Percentiles rank a stretch among this genome's conserved stretches.
These are phyloP conservation scores for Troides helena DNA, from an alignment of 2,888 invertebrate species.

Conservation along the genomic window DNA sequence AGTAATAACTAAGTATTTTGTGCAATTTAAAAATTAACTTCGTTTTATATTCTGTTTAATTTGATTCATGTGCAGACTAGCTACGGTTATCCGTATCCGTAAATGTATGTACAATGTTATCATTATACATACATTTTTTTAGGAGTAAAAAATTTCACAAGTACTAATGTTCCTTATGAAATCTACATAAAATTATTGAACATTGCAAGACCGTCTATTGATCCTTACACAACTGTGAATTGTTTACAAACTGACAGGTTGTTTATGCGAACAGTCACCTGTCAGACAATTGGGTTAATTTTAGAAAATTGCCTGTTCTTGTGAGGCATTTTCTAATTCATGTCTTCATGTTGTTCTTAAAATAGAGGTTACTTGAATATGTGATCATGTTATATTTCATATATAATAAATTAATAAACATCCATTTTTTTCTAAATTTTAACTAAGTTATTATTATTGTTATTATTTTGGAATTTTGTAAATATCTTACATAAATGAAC, in stretches of 20 bases:
- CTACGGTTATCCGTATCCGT: not conserved
- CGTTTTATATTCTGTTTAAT: no score
- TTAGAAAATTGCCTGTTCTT: constrained; percentile 24
- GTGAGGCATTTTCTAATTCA: not conserved
- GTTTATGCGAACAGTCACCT: constrained; percentile 46
- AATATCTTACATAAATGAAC: no score
- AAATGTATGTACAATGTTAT: no score
- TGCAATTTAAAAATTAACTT: no score
- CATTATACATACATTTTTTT: constrained; percentile 28
- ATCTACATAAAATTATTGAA: constrained; percentile 44
- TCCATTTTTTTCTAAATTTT: not conserved
- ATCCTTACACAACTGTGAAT: constrained; percentile 52
- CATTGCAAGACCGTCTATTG: constrained; percentile 44
- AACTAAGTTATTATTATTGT: not conserved
- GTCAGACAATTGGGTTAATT: constrained; percentile 39
- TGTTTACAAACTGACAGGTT: constrained; percentile 50
- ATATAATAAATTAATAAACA: not conserved
- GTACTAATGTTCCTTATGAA: constrained; percentile 17
- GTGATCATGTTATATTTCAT: not conserved
- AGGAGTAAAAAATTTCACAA: constrained; percentile 21
- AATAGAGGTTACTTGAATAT: not conserved
- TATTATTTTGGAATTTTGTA: no score
- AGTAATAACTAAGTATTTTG: no score
- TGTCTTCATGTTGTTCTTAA: no score
- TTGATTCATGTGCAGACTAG: not conserved